Evolutionary conservation across 1,140 invertebrate species (phyloP), one percentile per base, ranked within the genome.

Genomic region (Neodiprion pinetum): DNA sequence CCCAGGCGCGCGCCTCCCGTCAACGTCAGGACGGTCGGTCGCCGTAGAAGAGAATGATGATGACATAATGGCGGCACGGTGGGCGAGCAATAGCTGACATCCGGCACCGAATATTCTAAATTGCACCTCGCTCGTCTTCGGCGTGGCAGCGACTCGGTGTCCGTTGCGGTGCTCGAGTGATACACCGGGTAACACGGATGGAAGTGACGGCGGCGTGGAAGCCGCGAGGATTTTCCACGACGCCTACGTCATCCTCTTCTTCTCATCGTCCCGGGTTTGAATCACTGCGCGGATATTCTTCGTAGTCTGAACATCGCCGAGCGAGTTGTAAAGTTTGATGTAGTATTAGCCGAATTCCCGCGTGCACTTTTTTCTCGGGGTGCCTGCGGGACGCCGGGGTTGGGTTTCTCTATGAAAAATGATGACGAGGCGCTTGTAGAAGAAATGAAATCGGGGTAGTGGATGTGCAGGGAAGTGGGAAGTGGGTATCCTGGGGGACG

Each of bases 61-160:
- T 87, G 88, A 88, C 86, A 88, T 88, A 88, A 88, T 88, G 87
- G 86, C 87, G 81, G 85, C 86, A 82, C 84, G 83, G 86, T 88
- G 86, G 86, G 87, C 87, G 87, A 87, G 87, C 87, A 88, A 88
- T 88, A 87, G 81, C 85, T 85, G 85, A 88, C 87, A 88, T 88
- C 86, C 87, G 87, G 85, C 83, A 84, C 85, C 84, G 83, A 87
- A 87, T 87, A 86, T 88, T 85, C 86, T 86, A 88, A 87, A 88
- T 87, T 85, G 86, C 84, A 80, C 9, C 53, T 61, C 53, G 53
- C 11, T 76, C 79, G 82, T 82, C 80, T 79, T 79, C 80, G 76
- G 78, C 69, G 69, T 77, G 17, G 28, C 28, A 40, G 28, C 28
- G 28, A 40, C 28, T 40, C 28, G 5, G 28, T 40, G 28, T 40